These are phyloP conservation scores for Pyrrhosoma nymphula DNA, from an alignment of 2,888 invertebrate species.

Conservation along the genomic window DNA sequence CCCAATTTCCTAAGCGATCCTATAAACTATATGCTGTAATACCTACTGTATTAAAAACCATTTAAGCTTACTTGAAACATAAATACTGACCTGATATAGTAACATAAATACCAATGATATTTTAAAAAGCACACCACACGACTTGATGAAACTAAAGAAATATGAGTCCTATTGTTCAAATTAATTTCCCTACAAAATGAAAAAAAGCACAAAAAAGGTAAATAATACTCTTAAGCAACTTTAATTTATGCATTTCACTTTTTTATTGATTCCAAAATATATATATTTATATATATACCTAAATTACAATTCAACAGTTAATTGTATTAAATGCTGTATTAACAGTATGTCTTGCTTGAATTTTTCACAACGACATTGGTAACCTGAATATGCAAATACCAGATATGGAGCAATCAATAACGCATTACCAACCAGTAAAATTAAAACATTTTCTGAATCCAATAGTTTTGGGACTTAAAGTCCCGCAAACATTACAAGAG, in stretches of 20 bases:
- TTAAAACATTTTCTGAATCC: neutral
- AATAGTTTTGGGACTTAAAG: neutral
- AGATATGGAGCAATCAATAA: neutral
- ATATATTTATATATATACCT: conserved; percentile 15
- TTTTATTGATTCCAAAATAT: conserved; percentile 34
- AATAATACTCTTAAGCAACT: neutral
- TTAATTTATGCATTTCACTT: neutral
- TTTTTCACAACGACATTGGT: conserved; percentile 15
- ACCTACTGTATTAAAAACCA: too few relatives aligned
- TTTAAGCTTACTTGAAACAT: too few relatives aligned
- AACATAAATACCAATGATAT: too few relatives aligned
- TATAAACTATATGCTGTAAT: too few relatives aligned
- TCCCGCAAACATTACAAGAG: neutral
- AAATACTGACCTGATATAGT: too few relatives aligned
- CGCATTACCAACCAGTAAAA: neutral
- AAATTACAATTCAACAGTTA: conserved; percentile 28
- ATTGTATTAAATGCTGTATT: conserved; percentile 32
- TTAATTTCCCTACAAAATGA: too few relatives aligned
- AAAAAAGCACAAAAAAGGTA: neutral
- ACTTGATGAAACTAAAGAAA: too few relatives aligned
- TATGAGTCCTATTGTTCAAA: too few relatives aligned
- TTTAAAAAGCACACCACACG: too few relatives aligned
- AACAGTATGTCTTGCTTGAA: neutral
- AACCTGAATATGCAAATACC: neutral
- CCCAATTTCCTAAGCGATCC: too few relatives aligned